These are phyloP conservation scores for Ochropleura plecta DNA, from an alignment of 2,888 invertebrate genomes.

Conservation along the genomic window DNA sequence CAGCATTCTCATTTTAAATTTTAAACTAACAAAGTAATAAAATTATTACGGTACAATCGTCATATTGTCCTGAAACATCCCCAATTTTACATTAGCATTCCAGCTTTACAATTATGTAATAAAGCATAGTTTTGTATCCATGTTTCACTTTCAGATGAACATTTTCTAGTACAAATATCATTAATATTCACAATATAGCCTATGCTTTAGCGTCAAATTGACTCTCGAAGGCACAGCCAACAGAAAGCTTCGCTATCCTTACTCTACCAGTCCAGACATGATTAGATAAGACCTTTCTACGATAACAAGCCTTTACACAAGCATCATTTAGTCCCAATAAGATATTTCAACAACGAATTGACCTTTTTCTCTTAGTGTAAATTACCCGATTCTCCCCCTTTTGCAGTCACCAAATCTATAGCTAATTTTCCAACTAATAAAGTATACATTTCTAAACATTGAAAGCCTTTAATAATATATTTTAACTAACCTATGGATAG, in stretches of 20 bases:
- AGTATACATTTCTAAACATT: constrained; percentile 50
- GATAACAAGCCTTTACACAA: constrained; percentile 22
- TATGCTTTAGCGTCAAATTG: constrained; percentile 69
- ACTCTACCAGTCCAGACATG: constrained; percentile 55
- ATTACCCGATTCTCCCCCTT: constrained; percentile 20
- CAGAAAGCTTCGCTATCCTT: constrained; percentile 61
- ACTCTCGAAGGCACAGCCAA: constrained; percentile 72
- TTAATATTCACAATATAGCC: constrained; percentile 39
- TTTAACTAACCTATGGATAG: constrained; percentile 55
- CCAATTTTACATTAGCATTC: constrained; percentile 8
- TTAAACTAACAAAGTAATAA: background rate
- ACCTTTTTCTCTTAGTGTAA: constrained; percentile 38
- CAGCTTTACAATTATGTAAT: constrained; percentile 12
- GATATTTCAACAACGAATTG: constrained; percentile 52
- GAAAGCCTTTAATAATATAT: constrained; percentile 49
- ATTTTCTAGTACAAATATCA: constrained; percentile 12
- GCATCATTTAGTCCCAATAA: constrained; percentile 28
- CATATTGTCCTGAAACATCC: constrained; percentile 13
- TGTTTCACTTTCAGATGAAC: constrained; percentile 23
- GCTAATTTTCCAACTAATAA: constrained; percentile 28
- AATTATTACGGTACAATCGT: background rate
- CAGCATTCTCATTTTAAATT: constrained; percentile 6
- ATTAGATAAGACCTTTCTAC: constrained; percentile 27
- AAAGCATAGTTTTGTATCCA: constrained; percentile 34
- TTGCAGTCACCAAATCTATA: constrained; percentile 32